Evolutionary conservation across 2,797 vertebrate species (phyloP).

Genomic region (Siniperca obscura): DNA sequence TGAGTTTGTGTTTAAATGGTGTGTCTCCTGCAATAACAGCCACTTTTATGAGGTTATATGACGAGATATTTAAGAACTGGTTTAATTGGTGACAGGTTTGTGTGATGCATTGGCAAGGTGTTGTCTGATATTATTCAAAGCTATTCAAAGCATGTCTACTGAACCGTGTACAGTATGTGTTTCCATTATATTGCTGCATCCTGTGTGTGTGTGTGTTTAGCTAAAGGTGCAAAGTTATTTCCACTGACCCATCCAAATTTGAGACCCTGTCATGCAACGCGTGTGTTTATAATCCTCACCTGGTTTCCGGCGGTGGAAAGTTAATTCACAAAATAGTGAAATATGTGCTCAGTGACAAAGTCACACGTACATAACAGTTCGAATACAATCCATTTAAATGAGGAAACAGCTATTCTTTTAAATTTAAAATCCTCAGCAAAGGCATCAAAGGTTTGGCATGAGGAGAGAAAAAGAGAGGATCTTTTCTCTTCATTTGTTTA

Average conservation of each 20-base stretch:
- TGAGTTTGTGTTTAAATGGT: background rate
- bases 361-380: background rate
- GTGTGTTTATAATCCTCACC: constrained; percentile 41
- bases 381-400: background rate
- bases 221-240: constrained; percentile 34
- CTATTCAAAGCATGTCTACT: constrained; percentile 41
- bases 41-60: background rate
- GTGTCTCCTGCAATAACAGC: no score
- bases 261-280: constrained; percentile 10
- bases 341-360: constrained; percentile 8
- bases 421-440: background rate
- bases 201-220: constrained; percentile 1
- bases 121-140: constrained; percentile 36
- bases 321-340: constrained; percentile 10
- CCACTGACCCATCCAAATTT: constrained; percentile 21
- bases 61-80: constrained; percentile 1
- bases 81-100: constrained; percentile 11
- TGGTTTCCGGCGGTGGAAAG: constrained; percentile 41
- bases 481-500: background rate
- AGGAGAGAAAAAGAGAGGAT: background rate
- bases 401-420: background rate
- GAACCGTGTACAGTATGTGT: background rate
- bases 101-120: constrained; percentile 7
- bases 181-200: constrained; percentile 37
- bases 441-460: background rate